These are phyloP conservation scores for Apamea epomidion DNA, from an alignment of 2,888 invertebrate species.

Conservation along the genomic window DNA sequence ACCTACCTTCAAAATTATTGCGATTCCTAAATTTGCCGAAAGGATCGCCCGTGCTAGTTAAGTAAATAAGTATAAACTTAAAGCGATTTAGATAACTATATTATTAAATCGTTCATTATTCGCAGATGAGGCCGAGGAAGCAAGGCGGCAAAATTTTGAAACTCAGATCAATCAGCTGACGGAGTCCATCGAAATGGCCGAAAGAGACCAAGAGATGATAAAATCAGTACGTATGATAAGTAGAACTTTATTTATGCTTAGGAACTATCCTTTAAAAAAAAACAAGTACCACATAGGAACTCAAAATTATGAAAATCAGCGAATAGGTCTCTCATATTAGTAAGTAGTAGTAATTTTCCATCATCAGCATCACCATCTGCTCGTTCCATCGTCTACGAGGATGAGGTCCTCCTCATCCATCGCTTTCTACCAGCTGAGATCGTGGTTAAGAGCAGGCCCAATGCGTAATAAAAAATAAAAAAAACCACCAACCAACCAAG, in stretches of 20 bases:
- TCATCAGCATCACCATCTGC: no score
- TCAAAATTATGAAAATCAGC: not conserved
- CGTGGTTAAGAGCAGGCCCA: not conserved
- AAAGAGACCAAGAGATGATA: slow-evolving; percentile 91
- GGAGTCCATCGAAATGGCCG: slow-evolving; percentile 91
- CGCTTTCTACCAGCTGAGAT: not conserved
- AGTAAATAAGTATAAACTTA: not conserved
- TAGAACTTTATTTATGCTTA: not conserved
- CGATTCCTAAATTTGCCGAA: not conserved
- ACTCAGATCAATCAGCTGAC: slow-evolving; percentile 89
- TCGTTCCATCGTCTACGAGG: not conserved
- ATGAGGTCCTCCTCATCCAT: not conserved
- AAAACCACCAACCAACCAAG: not conserved
- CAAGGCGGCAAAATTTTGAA: slow-evolving; percentile 88
- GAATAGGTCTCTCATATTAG: not conserved
- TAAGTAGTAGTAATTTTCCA: no score
- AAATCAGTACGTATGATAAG: slow-evolving; percentile 74
- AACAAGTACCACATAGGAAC: not conserved
- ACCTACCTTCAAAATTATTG: not conserved
- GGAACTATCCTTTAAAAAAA: not conserved
- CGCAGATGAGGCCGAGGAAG: slow-evolving; percentile 89
- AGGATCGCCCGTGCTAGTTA: not conserved
- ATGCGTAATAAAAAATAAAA: not conserved
- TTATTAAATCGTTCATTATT: slow-evolving; percentile 31
- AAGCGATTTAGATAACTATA: not conserved